These are phyloP conservation scores for Xanthia icteritia DNA, from an alignment of 2,888 invertebrate species.

Conservation along the genomic window DNA sequence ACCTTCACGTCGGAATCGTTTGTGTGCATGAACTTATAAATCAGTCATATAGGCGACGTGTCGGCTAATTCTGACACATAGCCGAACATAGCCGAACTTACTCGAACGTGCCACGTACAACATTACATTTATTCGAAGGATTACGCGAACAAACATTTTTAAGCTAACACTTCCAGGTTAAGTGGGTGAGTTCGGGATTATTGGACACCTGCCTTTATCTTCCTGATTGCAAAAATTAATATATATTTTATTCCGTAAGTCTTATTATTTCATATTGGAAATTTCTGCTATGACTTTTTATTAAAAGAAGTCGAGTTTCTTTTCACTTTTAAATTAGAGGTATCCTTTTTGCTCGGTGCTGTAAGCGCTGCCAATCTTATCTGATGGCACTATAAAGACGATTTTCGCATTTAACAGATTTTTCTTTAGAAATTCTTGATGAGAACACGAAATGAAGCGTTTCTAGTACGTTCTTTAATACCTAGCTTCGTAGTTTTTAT, in stretches of 20 bases:
- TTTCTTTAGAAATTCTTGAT: slow-evolving; percentile 15
- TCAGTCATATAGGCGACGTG: slow-evolving; percentile 43
- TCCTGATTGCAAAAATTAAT: slow-evolving; percentile 43
- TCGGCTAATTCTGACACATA: slow-evolving; percentile 25
- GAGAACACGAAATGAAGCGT: slow-evolving; percentile 24
- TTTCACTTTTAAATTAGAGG: slow-evolving; percentile 23
- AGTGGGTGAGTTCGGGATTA: slow-evolving; percentile 32
- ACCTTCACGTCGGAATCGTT: slow-evolving; percentile 26
- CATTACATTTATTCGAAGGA: slow-evolving; percentile 37
- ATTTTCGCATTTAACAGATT: slow-evolving; percentile 17
- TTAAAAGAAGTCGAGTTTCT: slow-evolving; percentile 27
- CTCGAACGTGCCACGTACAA: slow-evolving; percentile 28
- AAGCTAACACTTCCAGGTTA: slow-evolving; percentile 44
- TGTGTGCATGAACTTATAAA: slow-evolving; percentile 31
- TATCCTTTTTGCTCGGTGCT: slow-evolving; percentile 12
- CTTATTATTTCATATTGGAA: slow-evolving; percentile 19
- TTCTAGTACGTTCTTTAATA: background rate
- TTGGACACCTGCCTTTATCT: slow-evolving; percentile 32
- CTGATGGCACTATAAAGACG: slow-evolving; percentile 25
- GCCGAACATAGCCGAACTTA: slow-evolving; percentile 33
- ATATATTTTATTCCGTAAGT: slow-evolving; percentile 11
- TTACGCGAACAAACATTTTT: slow-evolving; percentile 36
- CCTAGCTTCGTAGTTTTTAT: background rate
- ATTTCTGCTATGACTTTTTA: slow-evolving; percentile 18
- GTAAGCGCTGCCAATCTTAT: slow-evolving; percentile 33